Percentiles rank a stretch among this genome's conserved stretches.
Evolutionary conservation across 2,797 vertebrate species (phyloP).

Genomic region (Sus cebifrons): DNA sequence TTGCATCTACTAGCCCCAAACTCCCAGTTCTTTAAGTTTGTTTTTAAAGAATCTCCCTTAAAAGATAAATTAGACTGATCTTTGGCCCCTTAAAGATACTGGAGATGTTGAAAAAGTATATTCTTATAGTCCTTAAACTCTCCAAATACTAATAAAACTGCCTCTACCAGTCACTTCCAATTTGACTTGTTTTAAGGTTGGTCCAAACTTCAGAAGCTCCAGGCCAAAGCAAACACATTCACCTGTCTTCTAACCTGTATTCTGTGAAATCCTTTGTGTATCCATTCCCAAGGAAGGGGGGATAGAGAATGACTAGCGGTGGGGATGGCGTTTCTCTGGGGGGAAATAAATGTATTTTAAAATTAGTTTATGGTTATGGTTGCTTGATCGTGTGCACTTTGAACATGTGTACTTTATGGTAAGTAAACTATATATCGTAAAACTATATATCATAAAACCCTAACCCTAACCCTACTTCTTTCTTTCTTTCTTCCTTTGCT

Average conservation of each 20-base stretch:
- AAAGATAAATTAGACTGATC: constrained; percentile 65
- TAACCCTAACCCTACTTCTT: background rate
- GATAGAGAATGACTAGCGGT: background rate
- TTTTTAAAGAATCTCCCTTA: constrained; percentile 62
- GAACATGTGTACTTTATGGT: background rate
- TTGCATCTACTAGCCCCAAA: too few relatives aligned
- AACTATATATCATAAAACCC: constrained; percentile 10
- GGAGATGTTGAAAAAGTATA: constrained; percentile 46
- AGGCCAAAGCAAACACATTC: constrained; percentile 62
- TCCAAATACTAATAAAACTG: constrained; percentile 69
- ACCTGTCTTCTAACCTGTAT: constrained; percentile 14
- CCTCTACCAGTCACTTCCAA: constrained; percentile 50
- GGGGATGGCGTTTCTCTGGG: background rate
- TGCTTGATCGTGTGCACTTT: background rate
- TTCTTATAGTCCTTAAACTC: constrained; percentile 44
- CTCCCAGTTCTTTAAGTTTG: background rate
- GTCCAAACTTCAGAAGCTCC: constrained; percentile 29
- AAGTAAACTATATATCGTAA: background rate
- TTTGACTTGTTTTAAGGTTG: constrained; percentile 61
- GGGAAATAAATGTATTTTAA: background rate
- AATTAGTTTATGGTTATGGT: background rate
- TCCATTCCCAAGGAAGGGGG: background rate
- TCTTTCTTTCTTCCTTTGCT: background rate
- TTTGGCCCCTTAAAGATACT: constrained; percentile 67
- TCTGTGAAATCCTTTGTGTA: constrained; percentile 18